These are phyloP conservation scores for Heliopora coerulea DNA, from an alignment of 92 coral and sea anemone species.

Conservation along the genomic window DNA sequence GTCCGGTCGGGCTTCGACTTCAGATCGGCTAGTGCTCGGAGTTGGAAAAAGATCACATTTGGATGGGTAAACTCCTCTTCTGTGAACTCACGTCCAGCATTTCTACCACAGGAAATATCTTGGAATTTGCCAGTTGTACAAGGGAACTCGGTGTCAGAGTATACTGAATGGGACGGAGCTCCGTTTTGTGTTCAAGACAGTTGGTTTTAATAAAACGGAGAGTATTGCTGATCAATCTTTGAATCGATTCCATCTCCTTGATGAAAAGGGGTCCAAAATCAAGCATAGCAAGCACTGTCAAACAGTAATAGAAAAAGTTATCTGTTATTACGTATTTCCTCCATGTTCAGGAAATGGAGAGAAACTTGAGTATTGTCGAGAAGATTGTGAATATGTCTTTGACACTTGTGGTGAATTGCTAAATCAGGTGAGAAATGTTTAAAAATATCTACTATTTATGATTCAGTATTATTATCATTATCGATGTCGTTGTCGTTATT, in stretches of 20 bases:
- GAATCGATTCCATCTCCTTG: no score
- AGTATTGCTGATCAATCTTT: neutral
- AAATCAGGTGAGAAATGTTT: constrained; percentile 56
- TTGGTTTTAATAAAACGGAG: constrained; percentile 21
- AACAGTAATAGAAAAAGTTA: constrained; percentile 52
- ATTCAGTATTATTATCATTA: no score
- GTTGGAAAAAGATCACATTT: no score
- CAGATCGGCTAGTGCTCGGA: no score
- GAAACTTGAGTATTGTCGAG: constrained; percentile 62
- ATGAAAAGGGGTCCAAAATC: no score
- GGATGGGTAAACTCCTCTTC: no score
- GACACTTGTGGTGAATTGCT: constrained; percentile 54
- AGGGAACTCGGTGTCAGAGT: neutral
- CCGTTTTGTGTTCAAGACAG: constrained; percentile 4
- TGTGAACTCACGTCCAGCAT: neutral
- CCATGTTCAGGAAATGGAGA: constrained; percentile 64
- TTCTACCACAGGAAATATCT: neutral
- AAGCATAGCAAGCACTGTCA: constrained; percentile 51
- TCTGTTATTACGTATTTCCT: constrained; percentile 76
- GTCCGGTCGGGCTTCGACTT: no score
- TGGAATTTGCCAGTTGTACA: constrained; percentile 2
- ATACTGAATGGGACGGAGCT: constrained; percentile 18
- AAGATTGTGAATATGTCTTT: constrained; percentile 80
- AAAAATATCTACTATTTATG: no score
- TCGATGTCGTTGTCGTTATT: no score